Conservation (phyloP, 1,140 invertebrate genomes). For the Zaprionus lachaisei region DNA sequence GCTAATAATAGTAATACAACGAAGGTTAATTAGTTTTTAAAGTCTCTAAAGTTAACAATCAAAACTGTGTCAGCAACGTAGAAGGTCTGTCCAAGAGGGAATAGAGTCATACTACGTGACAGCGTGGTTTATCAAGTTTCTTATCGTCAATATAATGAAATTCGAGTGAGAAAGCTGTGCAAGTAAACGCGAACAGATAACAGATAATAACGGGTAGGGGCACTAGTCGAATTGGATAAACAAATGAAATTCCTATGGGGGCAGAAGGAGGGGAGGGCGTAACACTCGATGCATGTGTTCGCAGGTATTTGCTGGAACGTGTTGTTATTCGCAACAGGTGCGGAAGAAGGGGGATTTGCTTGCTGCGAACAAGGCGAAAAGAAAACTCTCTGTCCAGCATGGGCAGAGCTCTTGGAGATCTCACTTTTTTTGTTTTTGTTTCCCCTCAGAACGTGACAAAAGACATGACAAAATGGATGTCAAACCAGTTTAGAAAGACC, state of each 20-base stretch:
- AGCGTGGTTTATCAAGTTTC: slow-evolving; percentile 38
- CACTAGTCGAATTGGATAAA: slow-evolving; percentile 25
- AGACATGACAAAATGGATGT: slow-evolving; percentile 53
- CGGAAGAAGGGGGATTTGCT: slow-evolving; percentile 2
- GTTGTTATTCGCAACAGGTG: slow-evolving; percentile 62
- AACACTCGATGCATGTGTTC: slow-evolving; percentile 18
- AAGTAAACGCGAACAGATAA: slow-evolving; percentile 25
- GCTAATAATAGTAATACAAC: slow-evolving; percentile 8
- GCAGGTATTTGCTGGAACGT: slow-evolving; percentile 28
- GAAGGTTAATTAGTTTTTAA: slow-evolving; percentile 33
- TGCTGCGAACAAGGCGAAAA: slow-evolving; percentile 45
- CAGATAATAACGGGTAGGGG: slow-evolving; percentile 12
- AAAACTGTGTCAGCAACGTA: background rate
- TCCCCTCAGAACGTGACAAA: slow-evolving; percentile 73
- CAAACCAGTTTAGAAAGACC: slow-evolving; percentile 70
- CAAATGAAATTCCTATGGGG: slow-evolving; percentile 11
- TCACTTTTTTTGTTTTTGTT: slow-evolving; percentile 65
- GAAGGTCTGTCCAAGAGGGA: background rate
- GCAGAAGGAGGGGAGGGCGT: background rate
- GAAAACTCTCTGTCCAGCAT: slow-evolving; percentile 18
- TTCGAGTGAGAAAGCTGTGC: slow-evolving; percentile 35
- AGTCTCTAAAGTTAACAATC: slow-evolving; percentile 16
- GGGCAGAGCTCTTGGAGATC: slow-evolving; percentile 60
- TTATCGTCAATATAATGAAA: slow-evolving; percentile 26
- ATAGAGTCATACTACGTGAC: slow-evolving; percentile 13